phyloP scores from a whole-genome alignment of 2,797 vertebrate genomes.

The Acanthiza pusilla region DNA sequence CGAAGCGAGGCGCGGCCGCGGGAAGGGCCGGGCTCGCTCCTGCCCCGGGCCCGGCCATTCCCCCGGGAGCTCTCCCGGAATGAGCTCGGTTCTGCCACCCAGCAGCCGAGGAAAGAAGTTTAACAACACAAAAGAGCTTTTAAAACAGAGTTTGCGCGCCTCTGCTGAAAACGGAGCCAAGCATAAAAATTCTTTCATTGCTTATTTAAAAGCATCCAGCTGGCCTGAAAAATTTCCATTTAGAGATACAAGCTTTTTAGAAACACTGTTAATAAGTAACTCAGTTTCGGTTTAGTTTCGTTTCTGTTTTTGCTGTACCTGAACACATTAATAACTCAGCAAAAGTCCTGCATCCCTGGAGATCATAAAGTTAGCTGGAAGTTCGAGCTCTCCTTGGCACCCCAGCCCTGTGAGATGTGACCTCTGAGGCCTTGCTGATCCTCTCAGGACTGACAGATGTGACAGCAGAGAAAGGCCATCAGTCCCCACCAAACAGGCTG shows the following conservation, averaged over 20 bases:
- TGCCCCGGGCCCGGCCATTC: neutral
- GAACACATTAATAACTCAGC: neutral
- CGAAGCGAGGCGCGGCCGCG: neutral
- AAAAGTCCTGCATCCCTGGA: neutral
- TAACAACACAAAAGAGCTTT: neutral
- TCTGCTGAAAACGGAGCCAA: neutral
- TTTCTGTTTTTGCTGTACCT: rapidly evolving
- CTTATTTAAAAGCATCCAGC: neutral
- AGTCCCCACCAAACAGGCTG: neutral
- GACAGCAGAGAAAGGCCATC: neutral
- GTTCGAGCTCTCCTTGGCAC: neutral
- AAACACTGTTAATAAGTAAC: neutral
- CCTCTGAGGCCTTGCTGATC: neutral
- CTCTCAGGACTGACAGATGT: neutral
- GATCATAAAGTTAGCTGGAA: neutral
- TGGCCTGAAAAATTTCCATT: neutral
- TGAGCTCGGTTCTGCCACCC: too few relatives aligned
- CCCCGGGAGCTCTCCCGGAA: neutral
- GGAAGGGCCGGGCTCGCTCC: neutral
- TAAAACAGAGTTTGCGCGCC: rapidly evolving
- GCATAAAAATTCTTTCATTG: neutral
- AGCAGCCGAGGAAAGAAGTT: neutral
- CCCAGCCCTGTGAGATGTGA: neutral
- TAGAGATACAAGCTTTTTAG: neutral
- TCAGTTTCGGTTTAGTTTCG: neutral